Base-by-base conservation (phyloP, 2,113 vertebrate species). In the Sinocyclocheilus rhinocerous region DNA sequence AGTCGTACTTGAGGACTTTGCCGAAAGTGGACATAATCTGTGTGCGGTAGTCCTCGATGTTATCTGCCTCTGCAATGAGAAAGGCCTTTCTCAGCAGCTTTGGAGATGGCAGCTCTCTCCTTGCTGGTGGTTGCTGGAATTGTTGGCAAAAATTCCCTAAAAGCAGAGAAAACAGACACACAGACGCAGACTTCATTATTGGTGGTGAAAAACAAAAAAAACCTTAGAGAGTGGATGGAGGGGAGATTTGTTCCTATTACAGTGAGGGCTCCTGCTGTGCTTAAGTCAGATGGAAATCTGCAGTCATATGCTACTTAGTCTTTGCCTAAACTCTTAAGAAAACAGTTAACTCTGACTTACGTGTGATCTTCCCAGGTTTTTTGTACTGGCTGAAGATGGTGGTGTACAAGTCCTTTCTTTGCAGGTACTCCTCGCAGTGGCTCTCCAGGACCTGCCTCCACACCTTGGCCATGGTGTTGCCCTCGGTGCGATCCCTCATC, bases 381-480 rank as follows among this genome's bases (percentile, higher is more conserved):
- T 10, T 39, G 33, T 70, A 70, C 33, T 70, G 33, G 33, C 33
- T 2, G 67, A 70, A 33, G 16, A 70, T 29, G 33, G 33, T 70
- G 67, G 29, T 70, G 6, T 36, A 36, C 4, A 39, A 1, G 8
- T 70, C 67, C 3, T 22, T 70, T 29, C 33, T 36, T 10, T 70
- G 16, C 33, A 70, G 67, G 8, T 39, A 20, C 3, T 70, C 16
- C 48, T 36, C 18, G 9, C 45, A 10, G 48, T 77, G 75, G 15
- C 9, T 78, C 15, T 78, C 26, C 11, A 11, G 29, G 6, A 36
- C 20, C 18, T 57, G 29, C 57, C 18, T 36, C 52, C 52, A 36
- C 4, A 42, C 77, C 33, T 80, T 77, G 6, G 24, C 7, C 50
- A 77, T 77, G 48, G 76, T 77, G 16, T 77, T 77, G n/a, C 50